Percentiles rank a stretch among this genome's conserved stretches.
Evolutionary conservation across 2,888 invertebrate genomes (phyloP).

Genomic region (Stenodema calcarata): DNA sequence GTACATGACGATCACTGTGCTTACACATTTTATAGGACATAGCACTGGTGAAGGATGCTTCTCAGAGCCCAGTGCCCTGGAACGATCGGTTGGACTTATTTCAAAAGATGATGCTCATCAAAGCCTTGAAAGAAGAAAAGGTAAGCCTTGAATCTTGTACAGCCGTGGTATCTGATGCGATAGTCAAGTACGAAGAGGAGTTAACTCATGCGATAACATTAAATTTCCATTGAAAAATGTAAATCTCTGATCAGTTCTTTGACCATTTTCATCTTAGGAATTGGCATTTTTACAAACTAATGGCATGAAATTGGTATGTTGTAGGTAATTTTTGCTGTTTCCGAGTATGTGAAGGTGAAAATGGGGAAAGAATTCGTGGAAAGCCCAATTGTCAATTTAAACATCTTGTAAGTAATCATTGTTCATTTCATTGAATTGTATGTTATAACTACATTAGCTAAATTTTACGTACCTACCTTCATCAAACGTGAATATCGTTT

Average conservation of each 20-base stretch:
- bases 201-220: too few relatives aligned
- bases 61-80: conserved; percentile 59
- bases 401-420: conserved; percentile 65
- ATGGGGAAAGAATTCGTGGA: conserved; percentile 83
- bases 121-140: conserved; percentile 79
- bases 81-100: conserved; percentile 67
- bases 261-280: too few relatives aligned
- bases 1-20: not conserved
- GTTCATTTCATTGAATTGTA: not conserved
- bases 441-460: not conserved
- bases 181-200: too few relatives aligned
- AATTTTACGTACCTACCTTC: too few relatives aligned
- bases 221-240: too few relatives aligned
- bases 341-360: conserved; percentile 78
- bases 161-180: too few relatives aligned
- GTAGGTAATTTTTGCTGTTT: conserved; percentile 77
- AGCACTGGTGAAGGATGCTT: conserved; percentile 64
- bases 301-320: conserved; percentile 44
- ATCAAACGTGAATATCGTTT: too few relatives aligned
- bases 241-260: too few relatives aligned
- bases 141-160: conserved; percentile 58
- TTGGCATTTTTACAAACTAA: too few relatives aligned
- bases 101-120: conserved; percentile 82
- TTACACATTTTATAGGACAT: conserved; percentile 65
- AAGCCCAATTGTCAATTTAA: conserved; percentile 76